Percentiles rank a stretch among this genome's conserved stretches.
Conservation (phyloP, 2,888 invertebrate genomes). For the Boloria euphrosyne region DNA sequence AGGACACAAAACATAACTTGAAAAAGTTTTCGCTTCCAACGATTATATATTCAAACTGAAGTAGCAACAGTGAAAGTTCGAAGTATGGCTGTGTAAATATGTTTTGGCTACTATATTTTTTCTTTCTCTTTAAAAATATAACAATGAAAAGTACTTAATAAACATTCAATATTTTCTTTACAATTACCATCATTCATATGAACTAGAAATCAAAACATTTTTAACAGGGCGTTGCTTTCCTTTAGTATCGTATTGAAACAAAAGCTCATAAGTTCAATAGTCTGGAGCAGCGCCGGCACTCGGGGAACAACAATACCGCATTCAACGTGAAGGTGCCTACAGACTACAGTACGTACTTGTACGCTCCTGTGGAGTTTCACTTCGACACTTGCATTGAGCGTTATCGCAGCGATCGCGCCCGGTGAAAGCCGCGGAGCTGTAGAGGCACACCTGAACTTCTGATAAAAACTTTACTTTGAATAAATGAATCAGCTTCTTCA, state of each 20-base stretch:
- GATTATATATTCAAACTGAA: too few species aligned
- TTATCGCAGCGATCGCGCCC: constrained; percentile 4
- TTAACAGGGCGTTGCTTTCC: background rate
- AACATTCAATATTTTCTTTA: too few species aligned
- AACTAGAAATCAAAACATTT: too few species aligned
- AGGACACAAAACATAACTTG: too few species aligned
- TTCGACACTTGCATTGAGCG: constrained; percentile 6
- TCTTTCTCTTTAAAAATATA: too few species aligned
- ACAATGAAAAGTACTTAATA: too few species aligned
- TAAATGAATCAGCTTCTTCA: background rate
- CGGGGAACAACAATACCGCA: constrained; percentile 2
- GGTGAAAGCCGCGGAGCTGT: background rate
- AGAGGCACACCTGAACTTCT: background rate
- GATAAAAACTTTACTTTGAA: too few species aligned
- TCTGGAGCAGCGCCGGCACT: background rate
- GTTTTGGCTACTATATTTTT: too few species aligned
- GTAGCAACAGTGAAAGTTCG: too few species aligned
- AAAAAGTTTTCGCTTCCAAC: too few species aligned
- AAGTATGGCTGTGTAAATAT: too few species aligned
- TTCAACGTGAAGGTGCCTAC: constrained; percentile 6
- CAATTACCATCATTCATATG: too few species aligned
- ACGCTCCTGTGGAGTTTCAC: background rate
- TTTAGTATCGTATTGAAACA: background rate
- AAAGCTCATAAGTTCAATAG: constrained; percentile 11
- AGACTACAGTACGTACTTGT: background rate